Percentiles rank a stretch among this genome's conserved stretches.
These are phyloP conservation scores for Hippocampus abdominalis DNA, from an alignment of 2,113 vertebrate species.

Conservation along the genomic window DNA sequence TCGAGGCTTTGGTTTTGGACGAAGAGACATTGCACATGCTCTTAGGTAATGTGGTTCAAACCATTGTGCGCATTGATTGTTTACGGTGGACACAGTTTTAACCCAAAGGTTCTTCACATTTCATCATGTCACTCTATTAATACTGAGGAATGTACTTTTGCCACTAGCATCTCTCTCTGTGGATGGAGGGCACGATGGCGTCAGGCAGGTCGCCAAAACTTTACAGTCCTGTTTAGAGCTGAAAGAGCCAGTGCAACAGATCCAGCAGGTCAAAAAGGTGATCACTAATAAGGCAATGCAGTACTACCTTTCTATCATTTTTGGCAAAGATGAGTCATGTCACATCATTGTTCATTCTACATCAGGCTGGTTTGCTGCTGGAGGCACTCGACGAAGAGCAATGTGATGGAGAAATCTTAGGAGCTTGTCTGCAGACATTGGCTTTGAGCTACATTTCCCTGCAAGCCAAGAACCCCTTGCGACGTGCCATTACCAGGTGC, in stretches of 20 bases:
- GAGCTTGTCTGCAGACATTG: slow-evolving; percentile 79
- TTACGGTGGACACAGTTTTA: neutral
- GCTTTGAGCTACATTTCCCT: slow-evolving; percentile 78
- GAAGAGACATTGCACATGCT: slow-evolving; percentile 74
- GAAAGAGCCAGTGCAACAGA: slow-evolving; percentile 84
- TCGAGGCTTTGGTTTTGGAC: slow-evolving; percentile 77
- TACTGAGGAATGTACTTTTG: slow-evolving; percentile 3
- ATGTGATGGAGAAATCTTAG: slow-evolving; percentile 54
- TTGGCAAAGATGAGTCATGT: neutral
- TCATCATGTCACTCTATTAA: neutral
- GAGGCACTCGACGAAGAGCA: slow-evolving; percentile 66
- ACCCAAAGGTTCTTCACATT: neutral
- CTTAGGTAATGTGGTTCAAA: slow-evolving; percentile 62
- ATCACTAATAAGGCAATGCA: neutral
- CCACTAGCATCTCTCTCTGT: slow-evolving; percentile 68
- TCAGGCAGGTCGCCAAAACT: slow-evolving; percentile 74
- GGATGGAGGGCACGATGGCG: slow-evolving; percentile 67
- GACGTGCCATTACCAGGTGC: slow-evolving; percentile 78
- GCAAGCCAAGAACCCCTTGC: slow-evolving; percentile 83
- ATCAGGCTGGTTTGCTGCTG: slow-evolving; percentile 77
- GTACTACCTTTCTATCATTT: neutral
- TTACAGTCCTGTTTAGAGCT: slow-evolving; percentile 77
- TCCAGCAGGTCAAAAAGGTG: slow-evolving; percentile 82
- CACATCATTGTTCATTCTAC: neutral
- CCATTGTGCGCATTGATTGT: neutral